Conservation (phyloP, 2,888 invertebrate species). For the Erebia aethiops region DNA sequence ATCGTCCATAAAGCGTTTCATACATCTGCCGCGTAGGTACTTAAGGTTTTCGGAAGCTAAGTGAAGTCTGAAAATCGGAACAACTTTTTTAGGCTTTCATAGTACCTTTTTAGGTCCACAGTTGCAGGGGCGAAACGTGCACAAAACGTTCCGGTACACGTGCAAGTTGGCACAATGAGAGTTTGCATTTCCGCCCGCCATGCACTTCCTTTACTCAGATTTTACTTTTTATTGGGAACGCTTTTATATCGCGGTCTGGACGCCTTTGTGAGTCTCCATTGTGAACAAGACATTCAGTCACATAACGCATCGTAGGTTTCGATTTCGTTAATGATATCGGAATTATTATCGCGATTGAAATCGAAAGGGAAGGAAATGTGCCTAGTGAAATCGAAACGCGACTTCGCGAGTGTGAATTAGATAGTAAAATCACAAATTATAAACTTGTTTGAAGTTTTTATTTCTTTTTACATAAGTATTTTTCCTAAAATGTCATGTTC, state of each 20-base stretch:
- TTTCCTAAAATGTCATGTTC: too few relatives aligned
- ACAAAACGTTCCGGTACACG: conserved; percentile 80
- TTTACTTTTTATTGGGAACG: conserved; percentile 78
- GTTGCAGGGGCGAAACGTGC: conserved; percentile 61
- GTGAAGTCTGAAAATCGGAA: conserved; percentile 57
- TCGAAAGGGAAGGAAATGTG: conserved; percentile 71
- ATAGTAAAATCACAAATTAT: not conserved
- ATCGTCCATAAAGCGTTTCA: not conserved
- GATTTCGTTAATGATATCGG: conserved; percentile 82
- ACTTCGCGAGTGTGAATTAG: conserved; percentile 22
- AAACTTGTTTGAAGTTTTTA: not conserved
- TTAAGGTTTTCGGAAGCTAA: conserved; percentile 22
- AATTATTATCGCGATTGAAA: conserved; percentile 73
- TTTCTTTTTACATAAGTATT: too few relatives aligned
- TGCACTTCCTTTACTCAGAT: conserved; percentile 80
- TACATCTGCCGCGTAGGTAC: conserved; percentile 18
- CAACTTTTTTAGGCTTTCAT: conserved; percentile 60
- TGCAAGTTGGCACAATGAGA: conserved; percentile 80
- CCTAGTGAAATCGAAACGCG: conserved; percentile 37
- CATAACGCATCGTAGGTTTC: conserved; percentile 80
- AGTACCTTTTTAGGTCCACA: conserved; percentile 50
- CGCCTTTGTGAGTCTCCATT: conserved; percentile 70
- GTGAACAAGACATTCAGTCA: conserved; percentile 73
- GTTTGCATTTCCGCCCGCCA: conserved; percentile 82
- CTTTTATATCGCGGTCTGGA: conserved; percentile 74